phyloP scores from a whole-genome alignment of 1,140 invertebrate genomes.

The Heterodera carotae region DNA sequence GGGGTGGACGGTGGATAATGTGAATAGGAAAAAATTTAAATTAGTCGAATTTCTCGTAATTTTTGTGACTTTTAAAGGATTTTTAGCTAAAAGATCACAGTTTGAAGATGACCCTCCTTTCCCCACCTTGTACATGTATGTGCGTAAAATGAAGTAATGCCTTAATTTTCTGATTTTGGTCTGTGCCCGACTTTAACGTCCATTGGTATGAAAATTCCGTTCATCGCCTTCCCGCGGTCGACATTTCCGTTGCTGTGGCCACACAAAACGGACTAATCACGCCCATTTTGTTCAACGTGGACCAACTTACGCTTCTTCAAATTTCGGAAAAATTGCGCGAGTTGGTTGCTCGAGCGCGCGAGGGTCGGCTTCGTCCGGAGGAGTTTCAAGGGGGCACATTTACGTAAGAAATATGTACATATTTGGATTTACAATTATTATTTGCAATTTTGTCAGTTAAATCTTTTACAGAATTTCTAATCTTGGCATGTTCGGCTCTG shows the following conservation, averaged over 20 bases:
- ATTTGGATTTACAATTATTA: not conserved
- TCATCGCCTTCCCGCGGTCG: conserved; percentile 87
- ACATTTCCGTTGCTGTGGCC: conserved; percentile 92
- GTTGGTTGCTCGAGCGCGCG: conserved; percentile 83
- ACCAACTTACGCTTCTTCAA: conserved; percentile 73
- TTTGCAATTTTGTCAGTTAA: not conserved
- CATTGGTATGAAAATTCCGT: conserved; percentile 84
- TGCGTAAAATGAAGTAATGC: no score
- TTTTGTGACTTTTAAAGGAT: conserved; percentile 37
- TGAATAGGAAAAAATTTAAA: conserved; percentile 18
- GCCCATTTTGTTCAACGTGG: conserved; percentile 89
- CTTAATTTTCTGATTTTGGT: conserved; percentile 60
- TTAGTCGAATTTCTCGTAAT: conserved; percentile 22
- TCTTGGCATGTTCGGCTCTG: conserved; percentile 89
- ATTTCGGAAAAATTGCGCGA: conserved; percentile 82
- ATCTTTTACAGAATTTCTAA: conserved; percentile 78
- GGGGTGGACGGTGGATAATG: no score
- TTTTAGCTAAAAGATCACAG: no score
- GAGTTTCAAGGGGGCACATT: conserved; percentile 85
- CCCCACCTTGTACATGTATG: no score
- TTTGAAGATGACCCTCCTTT: no score
- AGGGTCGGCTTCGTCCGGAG: conserved; percentile 87
- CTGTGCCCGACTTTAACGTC: conserved; percentile 88
- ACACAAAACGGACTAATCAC: conserved; percentile 92
- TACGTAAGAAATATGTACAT: conserved; percentile 37